phyloP scores from a whole-genome alignment of 2,888 invertebrate genomes.

The Yponomeuta plumbellus region DNA sequence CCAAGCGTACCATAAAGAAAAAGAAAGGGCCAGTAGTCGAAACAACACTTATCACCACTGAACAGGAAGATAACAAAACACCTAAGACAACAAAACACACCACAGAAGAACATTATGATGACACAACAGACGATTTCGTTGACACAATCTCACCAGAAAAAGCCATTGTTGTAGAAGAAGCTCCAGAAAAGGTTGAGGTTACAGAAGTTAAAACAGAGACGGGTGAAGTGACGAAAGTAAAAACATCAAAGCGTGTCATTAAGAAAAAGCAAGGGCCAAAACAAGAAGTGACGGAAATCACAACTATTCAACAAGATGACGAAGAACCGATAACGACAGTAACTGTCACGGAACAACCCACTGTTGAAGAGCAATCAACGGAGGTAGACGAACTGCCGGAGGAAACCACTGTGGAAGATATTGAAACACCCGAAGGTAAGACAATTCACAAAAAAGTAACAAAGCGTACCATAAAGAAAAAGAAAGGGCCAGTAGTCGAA shows the following conservation, averaged over 20 bases:
- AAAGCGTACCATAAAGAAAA: constrained; percentile 38
- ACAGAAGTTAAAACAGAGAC: constrained; percentile 38
- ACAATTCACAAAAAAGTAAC: constrained; percentile 30
- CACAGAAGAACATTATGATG: constrained; percentile 20
- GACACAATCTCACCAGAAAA: constrained; percentile 28
- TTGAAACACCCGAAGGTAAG: constrained; percentile 29
- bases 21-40: constrained; percentile 38
- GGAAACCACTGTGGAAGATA: constrained; percentile 32
- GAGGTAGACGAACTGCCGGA: constrained; percentile 43
- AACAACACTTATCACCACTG: constrained; percentile 40
- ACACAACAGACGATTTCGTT: constrained; percentile 21
- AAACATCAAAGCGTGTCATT: constrained; percentile 46
- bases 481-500: constrained; percentile 42
- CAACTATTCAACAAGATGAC: constrained; percentile 38
- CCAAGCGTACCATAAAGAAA: constrained; percentile 36
- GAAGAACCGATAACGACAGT: constrained; percentile 46
- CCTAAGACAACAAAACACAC: constrained; percentile 28
- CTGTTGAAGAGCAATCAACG: constrained; percentile 30
- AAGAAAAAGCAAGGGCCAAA: constrained; percentile 33
- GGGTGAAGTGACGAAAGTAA: constrained; percentile 29
- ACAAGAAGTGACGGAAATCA: constrained; percentile 36
- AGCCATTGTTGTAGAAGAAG: constrained; percentile 17
- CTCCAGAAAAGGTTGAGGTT: constrained; percentile 53
- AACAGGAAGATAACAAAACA: constrained; percentile 31
- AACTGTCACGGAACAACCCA: constrained; percentile 41